Percentiles rank a stretch among this genome's conserved stretches.
Conservation (phyloP, 2,888 invertebrate genomes). For the Portevinia maculata region DNA sequence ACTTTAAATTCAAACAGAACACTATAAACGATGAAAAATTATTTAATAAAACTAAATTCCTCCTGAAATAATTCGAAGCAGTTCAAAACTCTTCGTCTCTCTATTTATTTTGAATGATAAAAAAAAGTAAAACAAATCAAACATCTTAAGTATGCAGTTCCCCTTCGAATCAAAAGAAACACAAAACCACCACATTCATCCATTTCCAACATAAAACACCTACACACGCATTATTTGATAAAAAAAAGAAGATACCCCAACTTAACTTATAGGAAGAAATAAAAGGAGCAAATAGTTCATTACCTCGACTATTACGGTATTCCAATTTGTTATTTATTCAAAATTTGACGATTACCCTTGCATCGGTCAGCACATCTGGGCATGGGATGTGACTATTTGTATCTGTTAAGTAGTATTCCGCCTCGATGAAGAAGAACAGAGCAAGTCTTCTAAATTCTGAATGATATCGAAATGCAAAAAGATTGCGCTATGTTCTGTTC, state of each 20-base stretch:
- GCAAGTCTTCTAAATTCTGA: conserved; percentile 28
- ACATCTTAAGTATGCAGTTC: too few relatives aligned
- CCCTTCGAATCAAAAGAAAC: not conserved
- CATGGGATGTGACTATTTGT: not conserved
- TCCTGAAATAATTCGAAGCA: too few relatives aligned
- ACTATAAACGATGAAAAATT: conserved; percentile 16
- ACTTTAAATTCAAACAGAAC: not conserved
- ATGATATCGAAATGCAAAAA: conserved; percentile 30
- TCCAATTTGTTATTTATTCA: conserved; percentile 55
- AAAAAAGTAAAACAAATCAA: too few relatives aligned
- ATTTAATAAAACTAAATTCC: not conserved
- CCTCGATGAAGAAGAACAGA: conserved; percentile 6
- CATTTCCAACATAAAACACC: not conserved
- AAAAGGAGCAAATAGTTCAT: conserved; percentile 50
- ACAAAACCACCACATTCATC: conserved; percentile 20
- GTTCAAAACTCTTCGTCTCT: too few relatives aligned
- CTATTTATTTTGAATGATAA: too few relatives aligned
- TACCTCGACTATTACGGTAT: conserved; percentile 72
- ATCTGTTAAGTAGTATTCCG: conserved; percentile 42
- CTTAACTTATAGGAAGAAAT: not conserved
- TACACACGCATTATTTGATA: too few relatives aligned
- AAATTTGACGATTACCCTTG: conserved; percentile 64
- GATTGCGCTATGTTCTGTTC: conserved; percentile 39
- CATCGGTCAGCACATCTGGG: conserved; percentile 26
- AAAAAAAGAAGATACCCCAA: not conserved